Percentiles rank a stretch among this genome's conserved stretches.
Evolutionary conservation across 1,140 invertebrate species (phyloP).

Genomic region (Ladona fulva): DNA sequence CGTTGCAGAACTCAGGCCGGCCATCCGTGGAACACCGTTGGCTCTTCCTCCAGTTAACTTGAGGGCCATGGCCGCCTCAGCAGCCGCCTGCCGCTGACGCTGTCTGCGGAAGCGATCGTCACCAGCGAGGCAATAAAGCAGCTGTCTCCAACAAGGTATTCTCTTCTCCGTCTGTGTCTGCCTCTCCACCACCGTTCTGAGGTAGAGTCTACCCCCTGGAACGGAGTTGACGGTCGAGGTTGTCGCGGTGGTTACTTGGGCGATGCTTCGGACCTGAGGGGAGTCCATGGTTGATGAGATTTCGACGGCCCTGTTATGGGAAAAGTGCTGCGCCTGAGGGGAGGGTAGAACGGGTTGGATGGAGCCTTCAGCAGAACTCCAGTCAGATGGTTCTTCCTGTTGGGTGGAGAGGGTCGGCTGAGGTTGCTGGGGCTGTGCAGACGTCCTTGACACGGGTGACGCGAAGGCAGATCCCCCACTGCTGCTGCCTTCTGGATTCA

Average conservation of each 20-base stretch:
- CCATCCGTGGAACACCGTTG: background rate
- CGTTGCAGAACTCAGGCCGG: conserved; percentile 19
- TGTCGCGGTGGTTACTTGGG: background rate
- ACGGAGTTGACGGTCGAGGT: background rate
- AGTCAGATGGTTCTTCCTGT: background rate
- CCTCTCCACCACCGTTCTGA: conserved; percentile 44
- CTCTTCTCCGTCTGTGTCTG: conserved; percentile 69
- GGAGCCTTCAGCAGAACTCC: background rate
- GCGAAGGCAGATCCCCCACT: conserved; percentile 29
- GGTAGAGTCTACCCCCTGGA: background rate
- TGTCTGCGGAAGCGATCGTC: conserved; percentile 66
- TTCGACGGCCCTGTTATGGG: background rate
- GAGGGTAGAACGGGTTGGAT: background rate
- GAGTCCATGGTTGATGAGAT: background rate
- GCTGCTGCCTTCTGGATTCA: conserved; percentile 6
- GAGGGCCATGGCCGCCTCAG: conserved; percentile 25
- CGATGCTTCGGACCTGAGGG: background rate
- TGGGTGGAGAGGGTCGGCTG: background rate
- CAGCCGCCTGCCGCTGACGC: conserved; percentile 51
- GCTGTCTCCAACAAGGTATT: conserved; percentile 63
- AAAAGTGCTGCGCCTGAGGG: background rate
- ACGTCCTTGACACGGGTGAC: conserved; percentile 23
- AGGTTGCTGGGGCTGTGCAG: background rate
- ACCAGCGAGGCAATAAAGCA: conserved; percentile 68
- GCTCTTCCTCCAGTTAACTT: conserved; percentile 58